Base-by-base conservation (phyloP, 1,140 invertebrate genomes). In the Drosophila repleta region DNA sequence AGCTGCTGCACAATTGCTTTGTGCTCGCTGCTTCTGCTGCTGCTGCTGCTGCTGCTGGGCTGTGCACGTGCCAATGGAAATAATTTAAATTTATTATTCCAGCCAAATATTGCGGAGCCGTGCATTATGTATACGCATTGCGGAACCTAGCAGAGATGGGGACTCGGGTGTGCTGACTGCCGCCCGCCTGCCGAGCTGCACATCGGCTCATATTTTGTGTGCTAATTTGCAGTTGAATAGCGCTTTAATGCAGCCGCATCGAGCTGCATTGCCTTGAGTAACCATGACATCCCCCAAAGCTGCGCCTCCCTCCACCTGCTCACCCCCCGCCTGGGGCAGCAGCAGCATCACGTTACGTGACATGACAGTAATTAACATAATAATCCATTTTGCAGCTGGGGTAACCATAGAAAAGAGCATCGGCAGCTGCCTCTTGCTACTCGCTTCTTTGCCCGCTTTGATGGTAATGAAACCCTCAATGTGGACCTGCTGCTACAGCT, bases 361-460 rank as follows among this genome's bases (percentile, higher is more conserved):
- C 78, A 79, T 87, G 78, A 82, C 82, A 87, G 82, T 85, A 85
- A 85, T 85, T 85, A 85, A 82, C 83, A 82, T 85, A 87, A 85
- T 85, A 85, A 85, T 85, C 82, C 66, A 85, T 87, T 87, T 81
- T 75, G 82, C 68, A 74, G 83, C 57, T 63, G 67, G 63, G 72
- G 46, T 1, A 79, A 58, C 41, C 76, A 74, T 60, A 64, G 51
- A 87, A 87, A 87, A 74, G 71, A 70, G 61, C 67, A 41, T 0
- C 39, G 39, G n/a, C 39, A 29, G 63, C 20, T 15, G 17, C 35
- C 24, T 17, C 24, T 11, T 18, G 29, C 21, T 15, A 18, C 4
- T 26, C 15, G 18, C 26, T 57, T 55, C 49, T 20, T 32, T n/a
- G 57, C 43, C 45, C 32, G 32, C 4, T 13, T 35, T 77, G 48